Evolutionary conservation across 2,888 invertebrate genomes (phyloP).

Genomic region (Branchipolynoe longqiensis): DNA sequence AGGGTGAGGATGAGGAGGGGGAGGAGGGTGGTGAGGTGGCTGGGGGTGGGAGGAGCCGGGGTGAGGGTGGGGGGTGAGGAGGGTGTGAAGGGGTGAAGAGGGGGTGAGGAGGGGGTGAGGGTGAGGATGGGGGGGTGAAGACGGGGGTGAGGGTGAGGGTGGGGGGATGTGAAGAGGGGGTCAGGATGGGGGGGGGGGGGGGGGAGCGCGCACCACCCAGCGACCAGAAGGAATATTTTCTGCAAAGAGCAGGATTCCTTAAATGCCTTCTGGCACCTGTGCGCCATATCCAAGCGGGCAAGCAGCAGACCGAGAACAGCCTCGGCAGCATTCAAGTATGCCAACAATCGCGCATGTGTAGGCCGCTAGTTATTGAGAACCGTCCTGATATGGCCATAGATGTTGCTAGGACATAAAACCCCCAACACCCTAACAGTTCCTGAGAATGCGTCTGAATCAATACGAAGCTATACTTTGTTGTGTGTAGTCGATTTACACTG

Average conservation of each 20-base stretch:
- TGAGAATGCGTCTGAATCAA: no score
- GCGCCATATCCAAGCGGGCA: no score
- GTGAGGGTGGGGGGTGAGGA: not conserved
- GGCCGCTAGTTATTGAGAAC: no score
- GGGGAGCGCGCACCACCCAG: not conserved
- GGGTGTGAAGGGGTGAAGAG: not conserved
- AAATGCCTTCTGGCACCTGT: conserved; percentile 5
- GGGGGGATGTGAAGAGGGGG: not conserved
- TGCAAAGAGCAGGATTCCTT: not conserved
- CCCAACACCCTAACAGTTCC: no score
- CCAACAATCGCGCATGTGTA: no score
- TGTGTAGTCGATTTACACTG: no score
- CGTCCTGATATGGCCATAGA: no score
- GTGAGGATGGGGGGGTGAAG: not conserved
- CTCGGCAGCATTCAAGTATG: no score
- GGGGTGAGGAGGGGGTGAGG: not conserved
- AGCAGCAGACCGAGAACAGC: no score
- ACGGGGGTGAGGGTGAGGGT: not conserved
- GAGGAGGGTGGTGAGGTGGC: not conserved
- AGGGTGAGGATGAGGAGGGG: not conserved
- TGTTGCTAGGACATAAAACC: no score
- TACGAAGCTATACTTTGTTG: no score
- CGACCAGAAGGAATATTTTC: no score
- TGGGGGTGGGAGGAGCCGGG: not conserved
- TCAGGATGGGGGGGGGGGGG: not conserved